Conservation (phyloP, 2,888 invertebrate species). For the Chrysina gloriosa region DNA sequence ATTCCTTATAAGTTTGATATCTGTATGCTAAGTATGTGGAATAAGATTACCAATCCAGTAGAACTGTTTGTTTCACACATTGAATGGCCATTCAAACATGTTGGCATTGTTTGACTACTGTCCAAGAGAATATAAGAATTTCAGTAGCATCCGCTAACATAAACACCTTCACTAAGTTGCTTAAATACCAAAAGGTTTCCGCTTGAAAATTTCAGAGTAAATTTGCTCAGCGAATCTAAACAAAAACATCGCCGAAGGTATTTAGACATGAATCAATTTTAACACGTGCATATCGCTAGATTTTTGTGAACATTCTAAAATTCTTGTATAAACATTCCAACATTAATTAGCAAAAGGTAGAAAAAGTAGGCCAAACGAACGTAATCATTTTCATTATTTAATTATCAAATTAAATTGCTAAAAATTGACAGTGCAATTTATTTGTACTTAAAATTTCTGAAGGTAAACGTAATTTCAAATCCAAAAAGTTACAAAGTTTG, state of each 20-base stretch:
- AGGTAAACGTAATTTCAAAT: too few species aligned
- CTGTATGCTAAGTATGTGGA: not conserved
- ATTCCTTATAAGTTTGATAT: not conserved
- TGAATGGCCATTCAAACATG: not conserved
- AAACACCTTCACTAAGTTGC: slow-evolving; percentile 10
- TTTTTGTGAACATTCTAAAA: too few species aligned
- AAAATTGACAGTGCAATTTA: too few species aligned
- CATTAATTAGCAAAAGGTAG: too few species aligned
- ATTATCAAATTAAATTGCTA: too few species aligned
- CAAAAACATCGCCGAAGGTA: slow-evolving; percentile 8
- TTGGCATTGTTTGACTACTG: not conserved
- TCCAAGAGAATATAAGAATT: not conserved
- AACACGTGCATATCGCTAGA: not conserved
- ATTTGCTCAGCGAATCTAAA: not conserved
- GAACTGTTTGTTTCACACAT: not conserved
- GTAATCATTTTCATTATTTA: too few species aligned
- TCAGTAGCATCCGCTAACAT: not conserved
- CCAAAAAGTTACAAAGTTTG: too few species aligned
- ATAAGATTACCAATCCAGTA: not conserved
- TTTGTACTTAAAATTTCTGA: too few species aligned
- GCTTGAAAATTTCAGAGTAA: slow-evolving; percentile 2
- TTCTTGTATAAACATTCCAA: too few species aligned
- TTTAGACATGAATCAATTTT: not conserved
- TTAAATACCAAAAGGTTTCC: not conserved
- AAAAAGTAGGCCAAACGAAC: too few species aligned